Base-by-base conservation (phyloP, 2,888 invertebrate genomes). In the Drosophila phalerata region DNA sequence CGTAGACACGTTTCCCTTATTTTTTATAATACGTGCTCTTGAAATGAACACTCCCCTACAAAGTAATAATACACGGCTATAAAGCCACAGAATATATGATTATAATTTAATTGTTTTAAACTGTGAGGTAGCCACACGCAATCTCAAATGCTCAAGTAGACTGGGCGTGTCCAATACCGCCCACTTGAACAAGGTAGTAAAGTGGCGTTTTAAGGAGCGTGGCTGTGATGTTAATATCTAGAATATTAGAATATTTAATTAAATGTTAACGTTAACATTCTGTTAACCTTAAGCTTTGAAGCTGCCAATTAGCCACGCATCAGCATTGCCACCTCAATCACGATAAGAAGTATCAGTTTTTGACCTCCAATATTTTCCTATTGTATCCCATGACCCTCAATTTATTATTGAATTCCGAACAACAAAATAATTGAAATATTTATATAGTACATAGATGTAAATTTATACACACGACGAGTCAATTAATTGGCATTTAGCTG, bases 401-500 rank as follows among this genome's bases (percentile, higher is more conserved):
- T 61, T 63, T 62, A 65, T 65, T 65, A 52, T 62, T 73, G 5
- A 67, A 58, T 57, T 67, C 37, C 37, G 2, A 28, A 38, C 32
- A 17, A 49, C 22, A 45, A 56, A 34, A 28, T 22, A 32, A 53
- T 19, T 42, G 15, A 17, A 11, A 28, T 38, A 49, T 34, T 22
- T 30, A 25, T 13, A 30, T 30, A 17, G 34, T 45, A 28, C 43
- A 15, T 51, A 40, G 30, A 40, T 32, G 19, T 55, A 34, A 51
- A 48, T 70, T 48, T 61, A 56, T 51, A 60, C 53, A 25, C 49
- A 53, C 57, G 55, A 37, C 40, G 40, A 63, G 47, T 60, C 82
- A 81, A 81, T 82, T 79, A 79, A 77, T 82, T 66, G 62, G 43
- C 51, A 72, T 68, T 86, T 79, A 77, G 70, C 66, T 64, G 51